A percentile compares a stretch with the other conserved stretches of the same genome.
These are phyloP conservation scores for Aporophyla lueneburgensis DNA, from an alignment of 2,888 invertebrate genomes.

Conservation along the genomic window DNA sequence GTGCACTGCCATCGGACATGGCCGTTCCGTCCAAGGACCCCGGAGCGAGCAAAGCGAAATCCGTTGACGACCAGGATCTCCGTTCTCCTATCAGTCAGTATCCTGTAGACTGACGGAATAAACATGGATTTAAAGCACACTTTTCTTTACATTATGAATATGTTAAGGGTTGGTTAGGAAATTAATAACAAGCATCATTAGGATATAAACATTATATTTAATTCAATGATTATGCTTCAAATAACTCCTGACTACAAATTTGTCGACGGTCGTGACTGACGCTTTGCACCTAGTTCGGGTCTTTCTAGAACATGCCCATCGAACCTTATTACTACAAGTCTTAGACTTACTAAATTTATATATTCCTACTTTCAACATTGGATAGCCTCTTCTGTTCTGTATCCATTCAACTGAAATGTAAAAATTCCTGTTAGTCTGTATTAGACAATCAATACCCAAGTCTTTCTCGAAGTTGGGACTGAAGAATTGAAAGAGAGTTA, in stretches of 20 bases:
- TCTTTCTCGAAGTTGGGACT: not conserved
- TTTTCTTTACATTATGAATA: not conserved
- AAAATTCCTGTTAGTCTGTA: not conserved
- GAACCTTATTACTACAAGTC: conserved; percentile 28
- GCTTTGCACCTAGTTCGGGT: conserved; percentile 73
- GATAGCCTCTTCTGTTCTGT: conserved; percentile 23
- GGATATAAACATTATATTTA: too few species aligned
- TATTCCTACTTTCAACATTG: conserved; percentile 33
- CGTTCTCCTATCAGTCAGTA: conserved; percentile 43
- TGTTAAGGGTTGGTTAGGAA: too few species aligned
- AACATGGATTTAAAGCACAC: conserved; percentile 10
- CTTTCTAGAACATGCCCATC: conserved; percentile 72
- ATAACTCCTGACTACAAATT: conserved; percentile 55
- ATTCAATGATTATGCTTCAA: conserved; percentile 61
- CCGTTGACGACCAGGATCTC: conserved; percentile 59
- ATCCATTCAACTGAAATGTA: too few species aligned
- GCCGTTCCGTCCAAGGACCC: conserved; percentile 54
- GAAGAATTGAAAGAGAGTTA: not conserved
- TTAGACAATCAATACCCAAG: not conserved
- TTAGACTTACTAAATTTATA: conserved; percentile 33
- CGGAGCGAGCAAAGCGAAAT: conserved; percentile 67
- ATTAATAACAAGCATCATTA: too few species aligned
- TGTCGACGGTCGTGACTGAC: conserved; percentile 64
- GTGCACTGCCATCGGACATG: conserved; percentile 73
- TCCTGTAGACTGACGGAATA: conserved; percentile 43